Evolutionary conservation across 2,888 invertebrate genomes (phyloP).

Genomic region (Taphrorychus bicolor): DNA sequence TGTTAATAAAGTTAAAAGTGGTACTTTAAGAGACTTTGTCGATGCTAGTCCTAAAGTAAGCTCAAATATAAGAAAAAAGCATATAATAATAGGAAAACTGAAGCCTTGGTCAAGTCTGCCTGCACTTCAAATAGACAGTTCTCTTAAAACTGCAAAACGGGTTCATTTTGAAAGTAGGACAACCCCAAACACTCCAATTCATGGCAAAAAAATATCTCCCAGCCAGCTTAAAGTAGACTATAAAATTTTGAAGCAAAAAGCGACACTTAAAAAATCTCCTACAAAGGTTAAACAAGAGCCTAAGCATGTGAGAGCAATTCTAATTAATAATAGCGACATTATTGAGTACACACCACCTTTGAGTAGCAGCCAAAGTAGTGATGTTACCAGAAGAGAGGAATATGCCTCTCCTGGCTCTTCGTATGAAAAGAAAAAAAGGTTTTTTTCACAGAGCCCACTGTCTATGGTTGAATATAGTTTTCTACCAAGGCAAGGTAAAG

Average conservation of each 20-base stretch:
- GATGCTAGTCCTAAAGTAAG: conserved; percentile 21
- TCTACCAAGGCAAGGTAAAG: conserved; percentile 48
- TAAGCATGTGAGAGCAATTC: conserved; percentile 48
- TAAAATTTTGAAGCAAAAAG: conserved; percentile 40
- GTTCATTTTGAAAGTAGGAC: conserved; percentile 52
- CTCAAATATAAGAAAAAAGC: conserved; percentile 8
- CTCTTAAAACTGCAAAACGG: conserved; percentile 42
- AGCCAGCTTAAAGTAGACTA: conserved; percentile 55
- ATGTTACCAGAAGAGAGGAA: conserved; percentile 22
- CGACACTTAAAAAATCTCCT: conserved; percentile 41
- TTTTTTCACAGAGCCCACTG: conserved; percentile 49
- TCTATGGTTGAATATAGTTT: conserved; percentile 56
- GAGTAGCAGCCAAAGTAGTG: conserved; percentile 49
- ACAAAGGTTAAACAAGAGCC: conserved; percentile 40
- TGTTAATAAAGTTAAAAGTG: conserved; percentile 23
- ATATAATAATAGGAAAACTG: conserved; percentile 49
- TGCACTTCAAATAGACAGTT: conserved; percentile 49
- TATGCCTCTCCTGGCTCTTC: conserved; percentile 38
- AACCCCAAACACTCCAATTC: conserved; percentile 55
- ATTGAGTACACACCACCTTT: conserved; percentile 56
- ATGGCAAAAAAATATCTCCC: conserved; percentile 51
- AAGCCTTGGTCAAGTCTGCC: conserved; percentile 59
- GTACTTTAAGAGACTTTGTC: conserved; percentile 33
- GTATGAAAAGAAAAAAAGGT: conserved; percentile 34
- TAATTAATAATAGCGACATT: conserved; percentile 56